Percentiles rank a stretch among this genome's conserved stretches.
phyloP scores from a whole-genome alignment of 2,888 invertebrate species.

The Tetranychus truncatus region DNA sequence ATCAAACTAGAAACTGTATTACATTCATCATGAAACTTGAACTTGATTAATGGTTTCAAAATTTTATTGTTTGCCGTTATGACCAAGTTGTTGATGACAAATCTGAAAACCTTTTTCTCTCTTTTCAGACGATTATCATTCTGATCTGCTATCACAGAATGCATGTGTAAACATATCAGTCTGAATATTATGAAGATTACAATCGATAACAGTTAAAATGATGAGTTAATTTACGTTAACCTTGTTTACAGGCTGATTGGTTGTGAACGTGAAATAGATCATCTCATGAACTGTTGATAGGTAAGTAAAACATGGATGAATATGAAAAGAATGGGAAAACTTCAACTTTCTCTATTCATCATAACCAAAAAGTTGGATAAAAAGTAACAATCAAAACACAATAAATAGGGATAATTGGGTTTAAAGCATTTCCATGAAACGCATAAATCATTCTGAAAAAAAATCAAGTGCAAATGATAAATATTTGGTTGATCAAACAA shows the following conservation, averaged over 20 bases:
- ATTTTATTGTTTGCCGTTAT: no score
- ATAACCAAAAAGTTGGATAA: background rate
- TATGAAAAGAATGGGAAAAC: no score
- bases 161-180: background rate
- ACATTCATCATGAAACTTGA: background rate
- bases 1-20: background rate
- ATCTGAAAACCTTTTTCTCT: background rate
- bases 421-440: no score
- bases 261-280: background rate
- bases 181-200: background rate
- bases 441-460: no score
- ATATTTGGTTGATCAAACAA: background rate
- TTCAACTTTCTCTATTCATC: no score
- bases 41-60: no score
- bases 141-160: background rate
- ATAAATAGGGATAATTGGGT: background rate
- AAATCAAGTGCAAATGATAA: no score
- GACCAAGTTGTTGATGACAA: no score
- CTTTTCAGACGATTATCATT: background rate
- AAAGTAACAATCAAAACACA: background rate
- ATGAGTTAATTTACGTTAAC: background rate
- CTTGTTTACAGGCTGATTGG: background rate
- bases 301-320: no score
- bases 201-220: no score
- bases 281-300: background rate